phyloP scores from a whole-genome alignment of 2,888 invertebrate species.

The Salticus scenicus region DNA sequence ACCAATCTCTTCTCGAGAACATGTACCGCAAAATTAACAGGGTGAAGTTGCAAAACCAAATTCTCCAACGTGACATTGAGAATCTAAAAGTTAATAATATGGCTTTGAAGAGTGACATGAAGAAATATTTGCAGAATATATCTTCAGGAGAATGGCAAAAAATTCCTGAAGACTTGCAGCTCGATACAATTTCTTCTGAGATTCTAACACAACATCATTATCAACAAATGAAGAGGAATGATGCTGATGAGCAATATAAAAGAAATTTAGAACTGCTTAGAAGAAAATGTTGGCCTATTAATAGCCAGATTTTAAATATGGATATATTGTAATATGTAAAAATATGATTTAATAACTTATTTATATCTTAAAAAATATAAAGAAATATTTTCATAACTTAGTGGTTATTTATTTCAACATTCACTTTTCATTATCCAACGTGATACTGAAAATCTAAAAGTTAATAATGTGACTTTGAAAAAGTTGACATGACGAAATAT shows the following conservation, averaged over 20 bases:
- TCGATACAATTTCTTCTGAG: neutral
- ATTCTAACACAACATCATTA: too few species aligned
- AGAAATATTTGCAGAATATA: slow-evolving; percentile 43
- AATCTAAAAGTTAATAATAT: slow-evolving; percentile 32
- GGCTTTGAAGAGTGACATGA: slow-evolving; percentile 53
- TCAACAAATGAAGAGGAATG: neutral
- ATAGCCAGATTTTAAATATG: neutral
- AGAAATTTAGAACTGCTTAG: neutral
- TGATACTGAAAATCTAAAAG: too few species aligned
- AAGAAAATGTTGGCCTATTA: neutral
- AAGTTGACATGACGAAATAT: too few species aligned
- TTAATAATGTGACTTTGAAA: too few species aligned
- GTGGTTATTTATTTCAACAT: too few species aligned
- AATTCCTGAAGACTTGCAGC: slow-evolving; percentile 20
- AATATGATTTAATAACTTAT: too few species aligned
- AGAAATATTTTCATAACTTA: too few species aligned
- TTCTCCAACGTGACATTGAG: slow-evolving; percentile 35
- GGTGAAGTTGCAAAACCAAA: slow-evolving; percentile 37
- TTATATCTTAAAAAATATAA: too few species aligned
- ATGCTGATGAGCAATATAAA: neutral
- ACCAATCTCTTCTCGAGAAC: slow-evolving; percentile 28
- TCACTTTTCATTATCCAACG: too few species aligned
- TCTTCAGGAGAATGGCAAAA: slow-evolving; percentile 41
- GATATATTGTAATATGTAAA: too few species aligned
- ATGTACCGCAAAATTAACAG: slow-evolving; percentile 29